Evolutionary conservation across 2,888 invertebrate genomes (phyloP).

Genomic region (Cephonodes hylas): DNA sequence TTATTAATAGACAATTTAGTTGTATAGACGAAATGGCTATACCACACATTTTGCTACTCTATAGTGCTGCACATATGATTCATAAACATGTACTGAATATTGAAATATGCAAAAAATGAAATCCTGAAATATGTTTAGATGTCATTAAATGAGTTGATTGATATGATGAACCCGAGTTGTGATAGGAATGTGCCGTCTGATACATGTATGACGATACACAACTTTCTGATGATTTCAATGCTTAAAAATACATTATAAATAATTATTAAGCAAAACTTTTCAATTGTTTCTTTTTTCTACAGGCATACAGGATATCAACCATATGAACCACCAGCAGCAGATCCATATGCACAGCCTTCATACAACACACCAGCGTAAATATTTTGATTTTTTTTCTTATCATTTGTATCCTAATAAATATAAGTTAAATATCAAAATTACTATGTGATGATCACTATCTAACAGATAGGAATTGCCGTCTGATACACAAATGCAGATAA

Average conservation of each 20-base stretch:
- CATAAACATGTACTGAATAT: no score
- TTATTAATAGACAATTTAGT: no score
- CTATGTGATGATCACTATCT: slow-evolving; percentile 43
- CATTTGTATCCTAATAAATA: not conserved
- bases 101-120: no score
- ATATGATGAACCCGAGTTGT: slow-evolving; percentile 70
- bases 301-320: slow-evolving; percentile 73
- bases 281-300: slow-evolving; percentile 16
- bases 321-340: slow-evolving; percentile 62
- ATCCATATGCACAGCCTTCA: slow-evolving; percentile 62
- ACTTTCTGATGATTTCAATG: slow-evolving; percentile 42
- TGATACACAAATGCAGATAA: slow-evolving; percentile 72
- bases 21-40: no score
- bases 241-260: not conserved
- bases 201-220: slow-evolving; percentile 70
- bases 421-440: slow-evolving; percentile 14
- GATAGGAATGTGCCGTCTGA: slow-evolving; percentile 81
- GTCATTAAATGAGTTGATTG: not conserved
- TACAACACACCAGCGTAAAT: slow-evolving; percentile 62
- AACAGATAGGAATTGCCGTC: slow-evolving; percentile 77
- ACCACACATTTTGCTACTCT: no score
- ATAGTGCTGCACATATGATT: no score
- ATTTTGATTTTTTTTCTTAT: not conserved
- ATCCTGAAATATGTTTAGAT: no score
- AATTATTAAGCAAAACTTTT: not conserved